phyloP scores from a whole-genome alignment of 2,113 vertebrate species.

The Saccopteryx bilineata region DNA sequence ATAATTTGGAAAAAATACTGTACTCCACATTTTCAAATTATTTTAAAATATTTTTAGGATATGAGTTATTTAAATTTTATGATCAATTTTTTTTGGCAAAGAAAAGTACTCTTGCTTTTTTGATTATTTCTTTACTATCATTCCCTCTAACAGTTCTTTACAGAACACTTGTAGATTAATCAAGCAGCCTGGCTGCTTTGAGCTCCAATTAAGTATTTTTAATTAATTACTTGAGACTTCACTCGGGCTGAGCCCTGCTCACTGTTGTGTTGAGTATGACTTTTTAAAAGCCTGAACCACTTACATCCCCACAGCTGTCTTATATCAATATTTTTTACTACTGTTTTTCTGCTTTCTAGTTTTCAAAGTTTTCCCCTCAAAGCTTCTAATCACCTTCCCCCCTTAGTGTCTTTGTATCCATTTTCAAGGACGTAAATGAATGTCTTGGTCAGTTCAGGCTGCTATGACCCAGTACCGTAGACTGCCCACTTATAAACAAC shows the following conservation, averaged over 20 bases:
- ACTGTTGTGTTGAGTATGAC: background rate
- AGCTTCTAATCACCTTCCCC: background rate
- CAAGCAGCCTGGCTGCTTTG: background rate
- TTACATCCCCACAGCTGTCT: background rate
- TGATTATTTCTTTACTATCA: background rate
- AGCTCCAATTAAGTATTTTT: conserved; percentile 28
- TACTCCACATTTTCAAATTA: background rate
- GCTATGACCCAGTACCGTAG: background rate
- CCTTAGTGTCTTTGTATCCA: background rate
- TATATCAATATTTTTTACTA: background rate
- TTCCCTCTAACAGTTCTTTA: background rate
- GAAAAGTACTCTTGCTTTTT: background rate
- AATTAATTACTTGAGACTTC: background rate
- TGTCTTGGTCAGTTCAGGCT: background rate
- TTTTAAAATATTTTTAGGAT: background rate
- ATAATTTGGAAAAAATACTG: background rate
- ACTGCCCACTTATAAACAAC: background rate
- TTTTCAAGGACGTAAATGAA: background rate
- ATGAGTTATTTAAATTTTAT: background rate
- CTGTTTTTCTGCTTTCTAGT: background rate
- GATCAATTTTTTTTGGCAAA: background rate
- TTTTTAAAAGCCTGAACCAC: background rate
- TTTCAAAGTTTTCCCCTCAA: background rate
- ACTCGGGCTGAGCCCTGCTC: background rate
- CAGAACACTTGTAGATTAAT: background rate